These are phyloP conservation scores for Neomorphus geoffroyi DNA, from an alignment of 2,797 vertebrate species.

Conservation along the genomic window DNA sequence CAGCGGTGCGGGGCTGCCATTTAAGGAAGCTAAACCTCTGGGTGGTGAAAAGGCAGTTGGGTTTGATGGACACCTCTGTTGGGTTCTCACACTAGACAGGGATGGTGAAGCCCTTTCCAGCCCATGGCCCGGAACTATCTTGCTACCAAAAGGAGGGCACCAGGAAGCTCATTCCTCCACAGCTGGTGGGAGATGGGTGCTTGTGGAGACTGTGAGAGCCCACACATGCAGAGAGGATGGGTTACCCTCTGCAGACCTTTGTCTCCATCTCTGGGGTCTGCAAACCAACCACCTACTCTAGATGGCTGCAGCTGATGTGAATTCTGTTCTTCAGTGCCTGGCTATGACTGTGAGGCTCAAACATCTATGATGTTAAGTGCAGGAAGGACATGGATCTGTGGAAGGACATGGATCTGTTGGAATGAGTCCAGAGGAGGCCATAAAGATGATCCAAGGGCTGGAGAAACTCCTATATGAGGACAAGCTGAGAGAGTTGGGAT, in stretches of 20 bases:
- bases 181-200: not conserved
- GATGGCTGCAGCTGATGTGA: rapidly evolving
- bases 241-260: not conserved
- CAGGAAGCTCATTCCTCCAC: not conserved
- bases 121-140: not conserved
- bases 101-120: not conserved
- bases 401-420: no score
- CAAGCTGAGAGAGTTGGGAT: no score
- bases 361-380: no score
- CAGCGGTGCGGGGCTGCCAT: rapidly evolving
- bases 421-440: no score
- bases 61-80: rapidly evolving
- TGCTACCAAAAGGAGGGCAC: not conserved
- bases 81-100: not conserved
- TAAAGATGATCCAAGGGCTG: no score
- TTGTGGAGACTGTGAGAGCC: not conserved
- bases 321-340: not conserved
- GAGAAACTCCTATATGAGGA: not conserved
- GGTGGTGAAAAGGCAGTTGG: not conserved
- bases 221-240: rapidly evolving
- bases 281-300: not conserved
- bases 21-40: not conserved
- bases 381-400: no score
- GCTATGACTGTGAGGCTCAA: rapidly evolving
- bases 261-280: not conserved